Evolutionary conservation across 2,888 invertebrate genomes (phyloP).

Genomic region (Caenorhabditis auriculariae): DNA sequence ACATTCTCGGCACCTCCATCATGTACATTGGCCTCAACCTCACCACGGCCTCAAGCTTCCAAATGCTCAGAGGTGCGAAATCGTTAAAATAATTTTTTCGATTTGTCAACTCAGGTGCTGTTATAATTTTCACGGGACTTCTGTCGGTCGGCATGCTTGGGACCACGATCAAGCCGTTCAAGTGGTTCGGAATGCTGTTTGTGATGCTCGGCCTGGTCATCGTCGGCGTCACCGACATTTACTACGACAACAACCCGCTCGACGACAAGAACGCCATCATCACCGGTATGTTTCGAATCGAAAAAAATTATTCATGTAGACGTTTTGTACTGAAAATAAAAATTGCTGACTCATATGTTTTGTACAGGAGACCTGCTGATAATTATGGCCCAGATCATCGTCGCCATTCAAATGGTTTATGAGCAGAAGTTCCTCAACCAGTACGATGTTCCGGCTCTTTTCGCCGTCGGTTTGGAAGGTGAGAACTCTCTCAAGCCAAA

Average conservation of each 20-base stretch:
- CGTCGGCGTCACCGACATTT: slow-evolving; percentile 54
- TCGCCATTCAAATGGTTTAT: slow-evolving; percentile 86
- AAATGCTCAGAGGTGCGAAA: slow-evolving; percentile 82
- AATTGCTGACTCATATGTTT: not conserved
- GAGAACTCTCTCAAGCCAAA: slow-evolving; percentile 6
- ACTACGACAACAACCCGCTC: slow-evolving; percentile 58
- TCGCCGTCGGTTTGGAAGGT: slow-evolving; percentile 93
- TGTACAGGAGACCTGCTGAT: slow-evolving; percentile 70
- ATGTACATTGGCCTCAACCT: slow-evolving; percentile 88
- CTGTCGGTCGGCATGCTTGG: slow-evolving; percentile 81
- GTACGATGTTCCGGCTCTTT: slow-evolving; percentile 82
- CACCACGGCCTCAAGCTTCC: slow-evolving; percentile 90
- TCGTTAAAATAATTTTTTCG: not conserved
- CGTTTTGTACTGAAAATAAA: not conserved
- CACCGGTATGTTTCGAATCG: slow-evolving; percentile 44
- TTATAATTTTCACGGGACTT: slow-evolving; percentile 85
- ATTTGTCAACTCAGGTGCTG: slow-evolving; percentile 76
- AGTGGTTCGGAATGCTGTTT: slow-evolving; percentile 67
- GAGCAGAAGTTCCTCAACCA: slow-evolving; percentile 85
- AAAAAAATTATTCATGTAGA: slow-evolving; percentile 2
- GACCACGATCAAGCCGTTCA: slow-evolving; percentile 63
- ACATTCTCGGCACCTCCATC: slow-evolving; percentile 82
- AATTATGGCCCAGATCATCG: slow-evolving; percentile 75
- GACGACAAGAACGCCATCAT: slow-evolving; percentile 74
- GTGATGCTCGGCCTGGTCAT: slow-evolving; percentile 64